Percentiles rank a stretch among this genome's conserved stretches.
Evolutionary conservation across 1,140 invertebrate genomes (phyloP).

Genomic region (Neodiprion pinetum): DNA sequence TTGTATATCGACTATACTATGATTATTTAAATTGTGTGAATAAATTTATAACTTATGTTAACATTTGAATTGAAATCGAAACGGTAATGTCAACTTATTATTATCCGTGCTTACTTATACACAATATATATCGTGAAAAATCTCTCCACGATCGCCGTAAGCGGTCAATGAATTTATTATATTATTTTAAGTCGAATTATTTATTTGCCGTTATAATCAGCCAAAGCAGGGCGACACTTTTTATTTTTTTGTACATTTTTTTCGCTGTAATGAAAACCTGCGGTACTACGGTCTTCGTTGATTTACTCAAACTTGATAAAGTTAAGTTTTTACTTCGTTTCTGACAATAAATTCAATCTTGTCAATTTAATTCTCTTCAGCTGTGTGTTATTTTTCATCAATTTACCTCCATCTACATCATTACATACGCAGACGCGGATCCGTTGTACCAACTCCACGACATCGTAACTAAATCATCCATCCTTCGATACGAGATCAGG

Average conservation of each 20-base stretch:
- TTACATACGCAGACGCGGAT: too few species aligned
- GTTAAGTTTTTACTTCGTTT: slow-evolving; percentile 4
- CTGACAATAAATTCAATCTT: slow-evolving; percentile 8
- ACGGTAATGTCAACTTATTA: slow-evolving; percentile 17
- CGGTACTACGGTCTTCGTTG: neutral
- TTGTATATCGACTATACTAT: slow-evolving; percentile 41
- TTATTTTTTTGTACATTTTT: neutral
- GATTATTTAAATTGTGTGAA: slow-evolving; percentile 57
- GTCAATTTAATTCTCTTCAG: neutral
- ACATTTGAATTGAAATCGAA: slow-evolving; percentile 46
- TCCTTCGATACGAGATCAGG: too few species aligned
- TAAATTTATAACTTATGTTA: slow-evolving; percentile 65
- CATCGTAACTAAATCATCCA: too few species aligned
- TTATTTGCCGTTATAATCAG: slow-evolving; percentile 1
- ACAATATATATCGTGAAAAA: too few species aligned
- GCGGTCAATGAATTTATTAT: neutral
- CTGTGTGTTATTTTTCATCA: neutral
- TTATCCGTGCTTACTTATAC: neutral
- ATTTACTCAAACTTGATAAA: neutral
- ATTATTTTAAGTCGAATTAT: neutral
- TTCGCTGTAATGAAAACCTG: neutral
- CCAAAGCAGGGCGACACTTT: neutral
- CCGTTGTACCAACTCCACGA: too few species aligned
- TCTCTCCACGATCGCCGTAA: neutral
- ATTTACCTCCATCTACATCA: neutral